Percentiles rank a stretch among this genome's conserved stretches.
Conservation (phyloP, 2,797 vertebrate genomes). For the Remorina albescens region DNA sequence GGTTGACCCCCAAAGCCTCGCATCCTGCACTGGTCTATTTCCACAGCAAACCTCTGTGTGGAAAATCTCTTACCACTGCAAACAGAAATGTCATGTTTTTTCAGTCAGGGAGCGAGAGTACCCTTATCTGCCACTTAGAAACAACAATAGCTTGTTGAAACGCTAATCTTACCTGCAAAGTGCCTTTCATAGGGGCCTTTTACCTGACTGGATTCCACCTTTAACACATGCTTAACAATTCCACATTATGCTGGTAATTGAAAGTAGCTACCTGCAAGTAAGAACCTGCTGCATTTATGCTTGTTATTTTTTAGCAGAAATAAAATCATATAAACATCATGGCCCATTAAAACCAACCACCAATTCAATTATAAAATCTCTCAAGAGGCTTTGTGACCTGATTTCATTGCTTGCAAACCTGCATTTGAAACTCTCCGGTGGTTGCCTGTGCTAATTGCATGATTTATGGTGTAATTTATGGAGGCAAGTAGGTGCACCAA, state of each 20-base stretch:
- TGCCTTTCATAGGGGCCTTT: conserved; percentile 27
- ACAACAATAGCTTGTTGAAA: conserved; percentile 71
- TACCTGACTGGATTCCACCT: conserved; percentile 50
- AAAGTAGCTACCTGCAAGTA: conserved; percentile 44
- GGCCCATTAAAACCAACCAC: conserved; percentile 61
- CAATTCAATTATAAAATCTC: conserved; percentile 50
- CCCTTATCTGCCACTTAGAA: conserved; percentile 63
- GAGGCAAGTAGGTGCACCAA: conserved; percentile 46
- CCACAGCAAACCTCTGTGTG: conserved; percentile 40
- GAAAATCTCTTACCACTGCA: conserved; percentile 42
- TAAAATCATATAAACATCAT: conserved; percentile 62
- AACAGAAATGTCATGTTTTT: conserved; percentile 48
- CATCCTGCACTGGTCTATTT: conserved; percentile 58
- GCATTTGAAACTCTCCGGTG: conserved; percentile 41
- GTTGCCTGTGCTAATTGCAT: conserved; percentile 61
- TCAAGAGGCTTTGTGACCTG: conserved; percentile 58
- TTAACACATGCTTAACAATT: conserved; percentile 21
- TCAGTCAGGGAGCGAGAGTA: conserved; percentile 36
- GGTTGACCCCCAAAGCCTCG: conserved; percentile 48
- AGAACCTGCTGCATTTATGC: conserved; percentile 40
- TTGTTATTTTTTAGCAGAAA: conserved; percentile 47
- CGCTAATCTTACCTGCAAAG: conserved; percentile 53
- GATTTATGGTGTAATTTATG: conserved; percentile 71
- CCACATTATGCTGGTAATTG: neutral
- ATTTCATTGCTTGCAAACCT: conserved; percentile 54